Conservation (phyloP, 2,113 vertebrate species). For the Coptodon rendalli region DNA sequence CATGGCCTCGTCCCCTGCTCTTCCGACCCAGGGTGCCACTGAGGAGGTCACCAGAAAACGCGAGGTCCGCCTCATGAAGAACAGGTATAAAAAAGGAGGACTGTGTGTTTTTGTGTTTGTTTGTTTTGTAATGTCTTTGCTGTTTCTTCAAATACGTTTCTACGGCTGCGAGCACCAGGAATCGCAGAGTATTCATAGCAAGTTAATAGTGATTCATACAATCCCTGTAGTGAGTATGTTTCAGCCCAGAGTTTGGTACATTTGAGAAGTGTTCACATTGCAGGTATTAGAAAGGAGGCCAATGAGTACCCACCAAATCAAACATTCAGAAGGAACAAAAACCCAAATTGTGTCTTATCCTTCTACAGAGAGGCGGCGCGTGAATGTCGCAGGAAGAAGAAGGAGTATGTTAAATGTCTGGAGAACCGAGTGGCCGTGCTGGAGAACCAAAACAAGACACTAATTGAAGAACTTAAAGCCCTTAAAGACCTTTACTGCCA, state of each 20-base stretch:
- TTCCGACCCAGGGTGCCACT: conserved; percentile 81
- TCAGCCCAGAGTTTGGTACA: neutral
- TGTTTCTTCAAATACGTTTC: neutral
- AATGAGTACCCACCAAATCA: fast-evolving
- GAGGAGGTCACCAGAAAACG: conserved; percentile 92
- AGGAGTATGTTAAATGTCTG: conserved; percentile 98
- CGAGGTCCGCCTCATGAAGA: conserved; percentile 97
- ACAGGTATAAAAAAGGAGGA: conserved; percentile 76
- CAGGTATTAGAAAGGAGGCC: neutral
- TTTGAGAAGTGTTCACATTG: neutral
- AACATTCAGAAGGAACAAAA: neutral
- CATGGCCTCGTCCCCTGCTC: conserved; percentile 90
- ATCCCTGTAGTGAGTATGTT: neutral
- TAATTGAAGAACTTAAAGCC: conserved; percentile 98
- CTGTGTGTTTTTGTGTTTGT: neutral
- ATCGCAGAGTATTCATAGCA: neutral
- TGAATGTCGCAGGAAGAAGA: conserved; percentile 97
- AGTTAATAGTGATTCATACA: neutral
- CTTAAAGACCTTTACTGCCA: conserved; percentile 99
- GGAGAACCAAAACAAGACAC: conserved; percentile 99
- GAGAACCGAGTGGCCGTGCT: conserved; percentile 97
- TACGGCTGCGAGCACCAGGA: neutral
- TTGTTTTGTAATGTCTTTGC: neutral
- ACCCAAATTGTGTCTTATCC: neutral
- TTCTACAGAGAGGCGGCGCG: conserved; percentile 88